Percentiles rank a stretch among this genome's conserved stretches.
Evolutionary conservation across 1,140 invertebrate species (phyloP).

Genomic region (Papilio polyxenes): DNA sequence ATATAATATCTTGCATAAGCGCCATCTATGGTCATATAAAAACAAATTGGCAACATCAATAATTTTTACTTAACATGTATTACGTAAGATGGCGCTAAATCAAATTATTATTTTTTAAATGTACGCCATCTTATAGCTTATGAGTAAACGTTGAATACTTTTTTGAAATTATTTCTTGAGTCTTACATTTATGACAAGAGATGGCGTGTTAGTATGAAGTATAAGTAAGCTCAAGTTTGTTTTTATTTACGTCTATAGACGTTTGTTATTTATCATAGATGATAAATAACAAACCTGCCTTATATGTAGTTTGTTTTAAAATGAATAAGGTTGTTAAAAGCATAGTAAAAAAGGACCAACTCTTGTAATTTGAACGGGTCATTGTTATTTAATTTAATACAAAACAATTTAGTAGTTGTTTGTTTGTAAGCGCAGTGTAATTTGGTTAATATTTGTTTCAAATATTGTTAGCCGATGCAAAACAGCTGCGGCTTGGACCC

Average conservation of each 20-base stretch:
- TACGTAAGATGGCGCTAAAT: neutral
- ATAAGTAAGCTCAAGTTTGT: no score
- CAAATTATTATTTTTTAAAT: neutral
- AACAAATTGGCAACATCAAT: neutral
- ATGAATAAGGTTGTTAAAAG: neutral
- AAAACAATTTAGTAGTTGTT: neutral
- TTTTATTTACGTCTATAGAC: no score
- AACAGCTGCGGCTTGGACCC: neutral
- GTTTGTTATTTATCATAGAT: no score
- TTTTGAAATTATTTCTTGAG: neutral
- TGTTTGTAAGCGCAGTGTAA: neutral
- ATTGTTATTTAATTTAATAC: neutral
- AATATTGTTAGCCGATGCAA: neutral
- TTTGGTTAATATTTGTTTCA: neutral
- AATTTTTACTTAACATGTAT: neutral
- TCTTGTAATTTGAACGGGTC: neutral
- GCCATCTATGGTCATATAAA: neutral
- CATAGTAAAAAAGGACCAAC: neutral
- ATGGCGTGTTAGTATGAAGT: no score
- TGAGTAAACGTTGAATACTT: no score
- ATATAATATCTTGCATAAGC: neutral
- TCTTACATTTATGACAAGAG: neutral
- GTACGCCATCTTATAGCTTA: neutral
- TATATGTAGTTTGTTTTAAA: neutral
- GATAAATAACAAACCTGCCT: no score